Percentiles rank a stretch among this genome's conserved stretches.
Evolutionary conservation across 2,113 vertebrate species (phyloP).

Genomic region (Pollimyrus isidori): DNA sequence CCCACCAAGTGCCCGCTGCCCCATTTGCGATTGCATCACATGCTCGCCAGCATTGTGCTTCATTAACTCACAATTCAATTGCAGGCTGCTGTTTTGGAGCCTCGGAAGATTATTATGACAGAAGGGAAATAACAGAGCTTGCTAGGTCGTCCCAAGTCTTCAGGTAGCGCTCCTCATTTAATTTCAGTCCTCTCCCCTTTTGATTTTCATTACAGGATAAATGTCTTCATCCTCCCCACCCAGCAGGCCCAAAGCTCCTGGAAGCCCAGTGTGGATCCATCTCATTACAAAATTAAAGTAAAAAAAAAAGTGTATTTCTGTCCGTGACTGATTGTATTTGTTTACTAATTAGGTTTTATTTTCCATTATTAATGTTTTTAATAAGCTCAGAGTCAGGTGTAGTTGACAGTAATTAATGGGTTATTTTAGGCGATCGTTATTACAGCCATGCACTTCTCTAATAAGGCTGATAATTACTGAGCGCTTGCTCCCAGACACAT

Average conservation of each 20-base stretch:
- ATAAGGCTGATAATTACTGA: conserved; percentile 72
- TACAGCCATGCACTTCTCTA: conserved; percentile 57
- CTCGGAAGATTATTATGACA: conserved; percentile 30
- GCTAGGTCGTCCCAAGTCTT: conserved; percentile 9
- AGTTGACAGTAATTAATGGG: conserved; percentile 75
- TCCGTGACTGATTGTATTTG: conserved; percentile 65
- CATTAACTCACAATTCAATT: conserved; percentile 50
- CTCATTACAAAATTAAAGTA: conserved; percentile 18
- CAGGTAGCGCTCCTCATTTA: conserved; percentile 34
- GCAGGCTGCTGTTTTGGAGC: conserved; percentile 32
- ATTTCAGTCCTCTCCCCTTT: conserved; percentile 40
- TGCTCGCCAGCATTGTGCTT: conserved; percentile 57
- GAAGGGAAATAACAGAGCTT: conserved; percentile 29
- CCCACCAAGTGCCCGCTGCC: conserved; percentile 30
- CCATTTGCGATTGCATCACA: conserved; percentile 40
- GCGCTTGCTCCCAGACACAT: conserved; percentile 65
- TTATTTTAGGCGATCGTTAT: conserved; percentile 66
- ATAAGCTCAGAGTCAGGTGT: conserved; percentile 68
- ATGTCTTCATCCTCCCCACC: conserved; percentile 10
- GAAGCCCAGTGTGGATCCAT: background rate
- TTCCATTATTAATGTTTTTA: conserved; percentile 68
- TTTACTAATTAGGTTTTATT: conserved; percentile 71
- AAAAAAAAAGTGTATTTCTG: conserved; percentile 27
- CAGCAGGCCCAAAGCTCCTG: background rate
- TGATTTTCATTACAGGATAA: conserved; percentile 40